A percentile compares a stretch with the other conserved stretches of the same genome.
Evolutionary conservation across 2,888 invertebrate species (phyloP).

Genomic region (Stenchaetothrips biformis): DNA sequence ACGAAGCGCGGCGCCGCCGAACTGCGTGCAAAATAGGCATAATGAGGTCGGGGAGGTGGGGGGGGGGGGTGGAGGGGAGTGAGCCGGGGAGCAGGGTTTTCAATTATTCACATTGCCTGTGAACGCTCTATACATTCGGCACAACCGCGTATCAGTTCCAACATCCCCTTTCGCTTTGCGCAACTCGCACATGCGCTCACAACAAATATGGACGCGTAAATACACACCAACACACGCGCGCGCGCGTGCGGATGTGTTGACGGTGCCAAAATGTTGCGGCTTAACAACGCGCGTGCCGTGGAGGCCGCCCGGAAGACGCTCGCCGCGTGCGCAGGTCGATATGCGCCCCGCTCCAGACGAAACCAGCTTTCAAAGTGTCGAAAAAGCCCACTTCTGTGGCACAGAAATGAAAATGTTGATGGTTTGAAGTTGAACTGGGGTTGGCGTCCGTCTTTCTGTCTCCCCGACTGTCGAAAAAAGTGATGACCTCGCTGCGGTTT

Average conservation of each 20-base stretch:
- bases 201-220: neutral
- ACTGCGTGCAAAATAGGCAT: too few relatives aligned
- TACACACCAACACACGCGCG: neutral
- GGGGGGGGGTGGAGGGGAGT: neutral
- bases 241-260: neutral
- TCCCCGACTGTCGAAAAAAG: too few relatives aligned
- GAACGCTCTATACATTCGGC: neutral
- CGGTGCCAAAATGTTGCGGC: neutral
- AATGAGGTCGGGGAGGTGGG: neutral
- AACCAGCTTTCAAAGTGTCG: too few relatives aligned
- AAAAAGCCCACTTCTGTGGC: too few relatives aligned
- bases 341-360: too few relatives aligned
- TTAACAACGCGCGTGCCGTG: too few relatives aligned
- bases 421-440: too few relatives aligned
- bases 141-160: neutral
- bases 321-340: too few relatives aligned
- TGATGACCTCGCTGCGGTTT: too few relatives aligned
- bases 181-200: neutral
- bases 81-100: neutral
- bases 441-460: too few relatives aligned
- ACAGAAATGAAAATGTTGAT: too few relatives aligned
- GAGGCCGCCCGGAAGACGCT: too few relatives aligned
- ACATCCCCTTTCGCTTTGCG: neutral
- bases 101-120: neutral
- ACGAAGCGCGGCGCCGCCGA: neutral